Evolutionary conservation across 2,797 vertebrate genomes (phyloP).

Genomic region (Karalla daura): DNA sequence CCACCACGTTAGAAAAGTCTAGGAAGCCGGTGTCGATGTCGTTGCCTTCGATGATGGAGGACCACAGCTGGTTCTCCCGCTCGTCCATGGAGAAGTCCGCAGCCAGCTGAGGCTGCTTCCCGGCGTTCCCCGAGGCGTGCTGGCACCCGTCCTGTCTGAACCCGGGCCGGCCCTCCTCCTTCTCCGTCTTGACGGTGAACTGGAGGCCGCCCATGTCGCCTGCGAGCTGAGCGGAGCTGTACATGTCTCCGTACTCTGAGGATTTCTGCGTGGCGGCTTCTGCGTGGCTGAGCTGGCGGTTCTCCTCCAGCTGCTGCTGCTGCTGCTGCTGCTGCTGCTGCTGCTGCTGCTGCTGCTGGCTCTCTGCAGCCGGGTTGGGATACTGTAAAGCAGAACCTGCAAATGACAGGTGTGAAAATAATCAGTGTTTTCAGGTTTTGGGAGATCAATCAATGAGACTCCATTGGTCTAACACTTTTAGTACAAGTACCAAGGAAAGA

Average conservation of each 20-base stretch:
- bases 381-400: conserved; percentile 61
- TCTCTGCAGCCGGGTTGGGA: conserved; percentile 9
- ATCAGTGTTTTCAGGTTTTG: too few species aligned
- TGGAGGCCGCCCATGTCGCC: conserved; percentile 57
- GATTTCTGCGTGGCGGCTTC: conserved; percentile 50
- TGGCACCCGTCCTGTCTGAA: conserved; percentile 69
- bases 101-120: conserved; percentile 54
- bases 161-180: conserved; percentile 60
- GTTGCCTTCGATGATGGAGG: conserved; percentile 73
- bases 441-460: too few species aligned
- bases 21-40: conserved; percentile 76
- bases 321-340: conserved; percentile 40
- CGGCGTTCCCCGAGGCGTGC: conserved; percentile 49
- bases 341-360: conserved; percentile 47
- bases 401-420: not conserved
- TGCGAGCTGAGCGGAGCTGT: conserved; percentile 36
- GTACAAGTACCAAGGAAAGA: too few species aligned
- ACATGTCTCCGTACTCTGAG: conserved; percentile 54
- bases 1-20: conserved; percentile 78
- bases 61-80: conserved; percentile 77
- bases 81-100: conserved; percentile 73
- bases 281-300: conserved; percentile 32
- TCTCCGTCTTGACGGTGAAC: conserved; percentile 76
- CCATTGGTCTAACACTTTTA: too few species aligned
- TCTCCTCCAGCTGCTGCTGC: conserved; percentile 41